phyloP scores from a whole-genome alignment of 2,888 invertebrate species.

The Macrophya alboannulata region DNA sequence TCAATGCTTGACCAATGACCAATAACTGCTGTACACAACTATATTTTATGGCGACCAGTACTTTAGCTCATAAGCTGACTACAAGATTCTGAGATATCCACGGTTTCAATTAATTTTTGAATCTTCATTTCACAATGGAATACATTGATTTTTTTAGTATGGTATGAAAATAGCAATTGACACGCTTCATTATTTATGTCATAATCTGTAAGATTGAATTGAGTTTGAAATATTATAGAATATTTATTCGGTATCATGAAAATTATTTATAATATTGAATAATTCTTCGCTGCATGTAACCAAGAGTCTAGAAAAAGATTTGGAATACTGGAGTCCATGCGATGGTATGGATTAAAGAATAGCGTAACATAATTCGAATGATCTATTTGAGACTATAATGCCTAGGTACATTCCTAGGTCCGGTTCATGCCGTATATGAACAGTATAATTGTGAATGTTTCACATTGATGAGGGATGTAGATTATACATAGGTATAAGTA shows the following conservation, averaged over 20 bases:
- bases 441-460: slow-evolving; percentile 27
- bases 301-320: slow-evolving; percentile 6
- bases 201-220: slow-evolving; percentile 4
- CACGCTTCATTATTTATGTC: background rate
- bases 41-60: slow-evolving; percentile 9
- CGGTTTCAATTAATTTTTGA: background rate
- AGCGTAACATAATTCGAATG: background rate
- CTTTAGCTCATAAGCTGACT: background rate
- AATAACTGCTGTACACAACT: slow-evolving; percentile 46
- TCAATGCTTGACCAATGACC: slow-evolving; percentile 36
- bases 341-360: slow-evolving; percentile 5
- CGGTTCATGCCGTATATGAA: slow-evolving; percentile 29
- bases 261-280: background rate
- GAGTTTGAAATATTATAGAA: slow-evolving; percentile 21
- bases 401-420: background rate
- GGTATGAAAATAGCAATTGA: background rate
- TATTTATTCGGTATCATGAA: background rate
- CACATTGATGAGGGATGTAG: slow-evolving; percentile 28
- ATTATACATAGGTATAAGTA: slow-evolving; percentile 2
- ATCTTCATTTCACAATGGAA: background rate
- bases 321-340: background rate
- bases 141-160: background rate
- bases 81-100: background rate
- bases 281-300: background rate
- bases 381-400: slow-evolving; percentile 16